phyloP scores from a whole-genome alignment of 1,140 invertebrate genomes.

The fruit fly (Drosophila melanogaster) region DNA sequence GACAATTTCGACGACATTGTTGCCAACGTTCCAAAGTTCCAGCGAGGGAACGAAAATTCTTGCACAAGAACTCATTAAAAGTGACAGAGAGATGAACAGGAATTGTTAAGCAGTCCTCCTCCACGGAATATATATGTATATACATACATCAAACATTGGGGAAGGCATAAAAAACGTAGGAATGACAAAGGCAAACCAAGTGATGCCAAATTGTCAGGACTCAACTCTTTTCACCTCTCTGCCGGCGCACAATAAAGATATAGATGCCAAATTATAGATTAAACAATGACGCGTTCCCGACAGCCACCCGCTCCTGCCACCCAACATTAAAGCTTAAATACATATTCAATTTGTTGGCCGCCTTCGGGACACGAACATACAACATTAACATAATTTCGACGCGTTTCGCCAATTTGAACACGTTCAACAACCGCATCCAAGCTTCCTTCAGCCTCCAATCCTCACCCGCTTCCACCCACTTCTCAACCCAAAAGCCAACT shows the following conservation, averaged over 20 bases:
- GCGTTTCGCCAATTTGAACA: slow-evolving; percentile 73
- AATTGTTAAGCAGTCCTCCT: slow-evolving; percentile 12
- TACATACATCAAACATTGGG: slow-evolving; percentile 17
- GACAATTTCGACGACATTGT: slow-evolving; percentile 66
- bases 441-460: slow-evolving; percentile 16
- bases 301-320: not conserved
- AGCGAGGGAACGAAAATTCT: slow-evolving; percentile 14
- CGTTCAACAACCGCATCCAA: slow-evolving; percentile 62
- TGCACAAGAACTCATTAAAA: slow-evolving; percentile 70
- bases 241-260: slow-evolving; percentile 9
- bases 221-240: slow-evolving; percentile 5
- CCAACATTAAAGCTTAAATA: slow-evolving; percentile 45
- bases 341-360: slow-evolving; percentile 68
- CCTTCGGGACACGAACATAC: slow-evolving; percentile 54
- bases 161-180: slow-evolving; percentile 16
- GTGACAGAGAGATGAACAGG: slow-evolving; percentile 39
- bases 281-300: slow-evolving; percentile 30
- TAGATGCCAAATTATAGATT: slow-evolving; percentile 47
- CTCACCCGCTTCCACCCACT: not conserved
- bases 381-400: slow-evolving; percentile 70
- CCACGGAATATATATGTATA: not conserved
- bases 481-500: not conserved
- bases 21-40: slow-evolving; percentile 47
- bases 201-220: slow-evolving; percentile 30
- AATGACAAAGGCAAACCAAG: slow-evolving; percentile 36